These are phyloP conservation scores for Gadopsis bispinosus DNA, from an alignment of 2,797 vertebrate species.

Conservation along the genomic window DNA sequence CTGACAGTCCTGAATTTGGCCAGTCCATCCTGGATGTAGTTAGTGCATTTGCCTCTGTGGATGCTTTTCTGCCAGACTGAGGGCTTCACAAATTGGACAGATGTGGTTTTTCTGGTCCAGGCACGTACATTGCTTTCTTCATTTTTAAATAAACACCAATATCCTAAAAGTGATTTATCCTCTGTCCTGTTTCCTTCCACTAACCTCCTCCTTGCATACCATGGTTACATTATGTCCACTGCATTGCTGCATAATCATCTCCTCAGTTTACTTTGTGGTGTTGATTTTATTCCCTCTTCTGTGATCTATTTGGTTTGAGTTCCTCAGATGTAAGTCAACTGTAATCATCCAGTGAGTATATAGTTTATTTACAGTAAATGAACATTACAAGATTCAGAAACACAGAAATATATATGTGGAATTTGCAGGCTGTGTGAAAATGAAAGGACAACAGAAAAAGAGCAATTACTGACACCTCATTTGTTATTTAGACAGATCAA, in stretches of 20 bases:
- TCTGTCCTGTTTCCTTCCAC: neutral
- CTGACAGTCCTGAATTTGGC: neutral
- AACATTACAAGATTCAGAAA: slow-evolving; percentile 27
- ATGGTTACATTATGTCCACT: no score
- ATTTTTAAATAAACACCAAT: neutral
- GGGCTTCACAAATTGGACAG: neutral
- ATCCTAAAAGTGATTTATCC: neutral
- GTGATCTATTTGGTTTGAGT: neutral
- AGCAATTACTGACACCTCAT: neutral
- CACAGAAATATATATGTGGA: neutral
- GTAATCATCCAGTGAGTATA: slow-evolving; percentile 20
- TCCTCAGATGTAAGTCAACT: neutral
- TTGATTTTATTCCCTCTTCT: neutral
- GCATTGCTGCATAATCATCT: neutral
- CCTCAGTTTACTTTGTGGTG: neutral
- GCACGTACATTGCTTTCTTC: neutral
- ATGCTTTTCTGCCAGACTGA: neutral
- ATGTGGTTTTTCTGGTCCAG: neutral
- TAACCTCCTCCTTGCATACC: no score
- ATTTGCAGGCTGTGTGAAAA: slow-evolving; percentile 3
- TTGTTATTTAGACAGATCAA: neutral
- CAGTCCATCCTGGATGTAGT: neutral
- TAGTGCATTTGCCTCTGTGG: neutral
- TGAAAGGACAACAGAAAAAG: neutral
- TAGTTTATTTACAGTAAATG: slow-evolving; percentile 62